Percentiles rank a stretch among this genome's conserved stretches.
Conservation (phyloP, 2,113 vertebrate species). For the Platanista minor region DNA sequence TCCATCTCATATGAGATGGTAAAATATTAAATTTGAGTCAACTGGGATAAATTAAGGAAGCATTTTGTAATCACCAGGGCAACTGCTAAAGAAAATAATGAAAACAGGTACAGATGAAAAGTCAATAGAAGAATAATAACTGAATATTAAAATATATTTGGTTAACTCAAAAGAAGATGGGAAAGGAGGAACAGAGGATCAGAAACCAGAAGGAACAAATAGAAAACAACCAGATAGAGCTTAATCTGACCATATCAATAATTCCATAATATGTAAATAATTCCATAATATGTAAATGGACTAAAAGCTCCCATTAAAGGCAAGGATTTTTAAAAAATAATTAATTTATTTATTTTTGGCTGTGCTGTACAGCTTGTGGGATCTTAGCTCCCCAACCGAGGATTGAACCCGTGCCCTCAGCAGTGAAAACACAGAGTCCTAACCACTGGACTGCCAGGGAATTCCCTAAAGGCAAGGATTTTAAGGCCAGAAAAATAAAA, state of each 20-base stretch:
- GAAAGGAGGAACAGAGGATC: not conserved
- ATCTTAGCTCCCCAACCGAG: too few species aligned
- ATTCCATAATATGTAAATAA: not conserved
- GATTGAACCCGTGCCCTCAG: too few species aligned
- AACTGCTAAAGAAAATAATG: not conserved
- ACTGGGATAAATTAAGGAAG: not conserved
- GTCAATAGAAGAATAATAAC: not conserved
- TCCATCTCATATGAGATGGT: not conserved
- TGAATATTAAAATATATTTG: not conserved
- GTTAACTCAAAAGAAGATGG: not conserved
- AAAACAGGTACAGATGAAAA: conserved; percentile 23
- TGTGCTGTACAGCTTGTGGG: too few species aligned
- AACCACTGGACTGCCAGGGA: too few species aligned
- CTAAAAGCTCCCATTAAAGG: not conserved
- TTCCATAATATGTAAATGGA: not conserved
- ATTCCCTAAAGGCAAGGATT: not conserved
- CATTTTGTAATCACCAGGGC: not conserved
- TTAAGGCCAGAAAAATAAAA: not conserved
- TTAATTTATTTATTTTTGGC: too few species aligned
- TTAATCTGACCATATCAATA: not conserved
- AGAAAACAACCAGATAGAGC: not conserved
- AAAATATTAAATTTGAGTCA: not conserved
- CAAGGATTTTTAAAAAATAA: not conserved
- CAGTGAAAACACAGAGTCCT: too few species aligned
- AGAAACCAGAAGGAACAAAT: not conserved